Conservation (phyloP, 1,140 invertebrate genomes). For the Pseudomyrmex flavicornis region DNA sequence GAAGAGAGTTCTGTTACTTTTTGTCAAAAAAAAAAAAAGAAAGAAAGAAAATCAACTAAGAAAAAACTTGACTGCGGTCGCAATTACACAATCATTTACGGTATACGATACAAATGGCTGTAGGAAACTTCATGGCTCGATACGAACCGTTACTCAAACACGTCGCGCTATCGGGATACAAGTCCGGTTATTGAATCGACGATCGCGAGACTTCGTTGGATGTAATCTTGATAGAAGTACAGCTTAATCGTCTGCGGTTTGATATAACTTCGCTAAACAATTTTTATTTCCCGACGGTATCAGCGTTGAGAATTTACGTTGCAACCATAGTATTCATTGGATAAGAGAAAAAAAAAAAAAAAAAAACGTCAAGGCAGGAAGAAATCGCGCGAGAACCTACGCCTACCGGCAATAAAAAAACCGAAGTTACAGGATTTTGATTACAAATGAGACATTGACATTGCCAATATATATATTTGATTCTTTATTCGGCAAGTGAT, state of each 20-base stretch:
- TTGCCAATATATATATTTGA: background rate
- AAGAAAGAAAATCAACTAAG: background rate
- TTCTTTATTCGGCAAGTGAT: background rate
- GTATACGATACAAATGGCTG: slow-evolving; percentile 33
- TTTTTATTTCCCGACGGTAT: background rate
- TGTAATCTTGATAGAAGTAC: slow-evolving; percentile 26
- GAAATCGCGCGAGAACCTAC: background rate
- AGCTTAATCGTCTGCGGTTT: slow-evolving; percentile 22
- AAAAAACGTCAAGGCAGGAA: background rate
- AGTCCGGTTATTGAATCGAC: slow-evolving; percentile 15
- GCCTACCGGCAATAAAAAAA: background rate
- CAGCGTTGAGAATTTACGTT: background rate
- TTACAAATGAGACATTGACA: slow-evolving; percentile 18
- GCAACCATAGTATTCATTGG: background rate
- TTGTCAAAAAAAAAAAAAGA: background rate
- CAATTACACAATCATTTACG: slow-evolving; percentile 25
- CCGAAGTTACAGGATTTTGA: background rate
- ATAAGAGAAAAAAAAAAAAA: background rate
- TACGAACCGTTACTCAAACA: slow-evolving; percentile 54
- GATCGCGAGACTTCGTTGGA: background rate
- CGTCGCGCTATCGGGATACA: slow-evolving; percentile 20
- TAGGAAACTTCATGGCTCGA: slow-evolving; percentile 40
- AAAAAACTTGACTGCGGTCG: no score
- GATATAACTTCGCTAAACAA: slow-evolving; percentile 7
- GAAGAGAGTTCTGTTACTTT: no score